These are phyloP conservation scores for Phaethornis superciliosus DNA, from an alignment of 2,113 vertebrate species.

Conservation along the genomic window DNA sequence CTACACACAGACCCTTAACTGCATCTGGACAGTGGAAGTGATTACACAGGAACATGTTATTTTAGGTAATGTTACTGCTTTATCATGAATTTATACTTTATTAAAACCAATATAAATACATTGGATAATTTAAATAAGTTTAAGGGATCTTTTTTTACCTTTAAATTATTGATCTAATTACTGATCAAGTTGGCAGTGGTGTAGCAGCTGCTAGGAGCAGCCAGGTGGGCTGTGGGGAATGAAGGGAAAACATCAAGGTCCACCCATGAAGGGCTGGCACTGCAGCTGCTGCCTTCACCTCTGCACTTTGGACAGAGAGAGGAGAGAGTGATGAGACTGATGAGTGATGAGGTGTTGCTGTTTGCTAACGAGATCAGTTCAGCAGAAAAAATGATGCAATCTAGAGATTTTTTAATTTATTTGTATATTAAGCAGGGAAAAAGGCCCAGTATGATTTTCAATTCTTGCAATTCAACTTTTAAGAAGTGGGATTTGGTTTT, in stretches of 20 bases:
- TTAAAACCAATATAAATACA: background rate
- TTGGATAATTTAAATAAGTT: background rate
- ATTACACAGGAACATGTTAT: background rate
- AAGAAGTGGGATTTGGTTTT: background rate
- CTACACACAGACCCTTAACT: background rate
- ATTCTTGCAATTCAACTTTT: background rate
- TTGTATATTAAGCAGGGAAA: background rate
- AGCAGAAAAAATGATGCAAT: background rate
- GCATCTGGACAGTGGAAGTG: background rate
- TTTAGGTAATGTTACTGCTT: background rate
- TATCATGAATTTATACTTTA: background rate
- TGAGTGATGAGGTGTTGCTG: background rate
- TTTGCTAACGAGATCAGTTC: background rate
- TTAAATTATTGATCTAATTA: background rate
- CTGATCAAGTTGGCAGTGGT: background rate
- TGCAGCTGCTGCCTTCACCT: background rate
- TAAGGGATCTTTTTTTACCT: background rate
- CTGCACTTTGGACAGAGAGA: fast-evolving
- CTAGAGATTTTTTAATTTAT: background rate
- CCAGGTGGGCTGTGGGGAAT: background rate
- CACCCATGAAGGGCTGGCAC: background rate
- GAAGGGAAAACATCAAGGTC: no score
- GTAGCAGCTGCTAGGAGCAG: background rate
- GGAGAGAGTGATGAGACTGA: no score
- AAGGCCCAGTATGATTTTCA: background rate